Evolutionary conservation across 2,888 invertebrate genomes (phyloP).

Genomic region (Drosophila testacea): DNA sequence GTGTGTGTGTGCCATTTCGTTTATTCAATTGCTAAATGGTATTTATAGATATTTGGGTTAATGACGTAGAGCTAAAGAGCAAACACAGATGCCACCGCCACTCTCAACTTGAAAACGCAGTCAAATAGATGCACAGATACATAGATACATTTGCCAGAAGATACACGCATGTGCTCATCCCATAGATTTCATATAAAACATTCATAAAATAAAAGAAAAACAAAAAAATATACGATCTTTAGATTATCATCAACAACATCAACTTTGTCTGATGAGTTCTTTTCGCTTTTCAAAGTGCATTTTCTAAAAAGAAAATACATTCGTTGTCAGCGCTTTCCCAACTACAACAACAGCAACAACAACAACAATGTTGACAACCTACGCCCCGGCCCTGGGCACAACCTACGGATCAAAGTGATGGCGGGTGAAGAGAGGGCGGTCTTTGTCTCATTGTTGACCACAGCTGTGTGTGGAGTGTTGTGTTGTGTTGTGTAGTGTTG

Average conservation of each 20-base stretch:
- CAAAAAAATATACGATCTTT: slow-evolving; percentile 34
- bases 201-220: slow-evolving; percentile 3
- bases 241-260: slow-evolving; percentile 64
- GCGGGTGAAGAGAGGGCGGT: slow-evolving; percentile 33
- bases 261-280: slow-evolving; percentile 64
- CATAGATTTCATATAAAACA: slow-evolving; percentile 41
- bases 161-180: slow-evolving; percentile 41
- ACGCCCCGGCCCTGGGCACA: slow-evolving; percentile 48
- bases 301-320: slow-evolving; percentile 63
- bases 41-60: slow-evolving; percentile 77
- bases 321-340: slow-evolving; percentile 60
- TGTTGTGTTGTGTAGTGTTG: slow-evolving; percentile 31
- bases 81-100: slow-evolving; percentile 53
- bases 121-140: slow-evolving; percentile 48
- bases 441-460: slow-evolving; percentile 67
- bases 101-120: slow-evolving; percentile 45
- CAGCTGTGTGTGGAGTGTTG: slow-evolving; percentile 38
- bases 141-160: slow-evolving; percentile 14
- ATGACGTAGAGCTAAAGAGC: slow-evolving; percentile 62
- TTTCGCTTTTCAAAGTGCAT: slow-evolving; percentile 72
- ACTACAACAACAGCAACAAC: slow-evolving; percentile 12
- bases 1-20: slow-evolving; percentile 50
- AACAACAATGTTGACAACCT: slow-evolving; percentile 56
- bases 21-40: slow-evolving; percentile 68
- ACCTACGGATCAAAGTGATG: slow-evolving; percentile 36